Conservation (phyloP, 2,888 invertebrate species). For the Leptopilina myrica region DNA sequence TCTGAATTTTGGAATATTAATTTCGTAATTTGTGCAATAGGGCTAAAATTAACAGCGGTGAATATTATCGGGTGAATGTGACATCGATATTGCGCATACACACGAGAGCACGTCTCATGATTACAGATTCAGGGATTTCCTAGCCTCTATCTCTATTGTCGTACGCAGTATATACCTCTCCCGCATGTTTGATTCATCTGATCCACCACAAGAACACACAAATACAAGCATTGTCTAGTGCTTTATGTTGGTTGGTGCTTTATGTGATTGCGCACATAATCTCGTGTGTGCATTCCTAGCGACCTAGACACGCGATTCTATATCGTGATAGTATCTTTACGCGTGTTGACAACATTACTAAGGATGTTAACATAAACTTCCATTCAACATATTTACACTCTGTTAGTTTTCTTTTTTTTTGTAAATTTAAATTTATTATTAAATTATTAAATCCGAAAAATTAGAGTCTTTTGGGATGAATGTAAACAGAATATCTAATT, state of each 20-base stretch:
- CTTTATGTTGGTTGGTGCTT: slow-evolving; percentile 26
- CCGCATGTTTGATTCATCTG: slow-evolving; percentile 38
- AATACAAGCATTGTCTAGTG: slow-evolving; percentile 2
- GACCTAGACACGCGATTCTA: slow-evolving; percentile 19
- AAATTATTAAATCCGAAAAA: no score
- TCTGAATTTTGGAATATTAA: neutral
- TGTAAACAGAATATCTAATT: no score
- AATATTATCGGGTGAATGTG: slow-evolving; percentile 27
- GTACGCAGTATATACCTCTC: slow-evolving; percentile 10
- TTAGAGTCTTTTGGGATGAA: no score
- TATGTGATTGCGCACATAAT: slow-evolving; percentile 27
- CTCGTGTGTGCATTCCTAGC: slow-evolving; percentile 31
- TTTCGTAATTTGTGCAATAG: slow-evolving; percentile 11
- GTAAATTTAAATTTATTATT: neutral
- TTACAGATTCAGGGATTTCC: slow-evolving; percentile 37
- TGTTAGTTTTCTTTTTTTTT: no score
- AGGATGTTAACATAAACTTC: slow-evolving; percentile 20
- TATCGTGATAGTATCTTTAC: slow-evolving; percentile 21
- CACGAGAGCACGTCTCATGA: slow-evolving; percentile 22
- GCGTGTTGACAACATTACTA: slow-evolving; percentile 23
- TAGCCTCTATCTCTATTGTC: slow-evolving; percentile 28
- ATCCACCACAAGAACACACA: slow-evolving; percentile 28
- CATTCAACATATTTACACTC: neutral
- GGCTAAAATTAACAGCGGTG: slow-evolving; percentile 13
- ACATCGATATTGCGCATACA: slow-evolving; percentile 34